A percentile compares a stretch with the other conserved stretches of the same genome.
phyloP scores from a whole-genome alignment of 2,888 invertebrate genomes.

The Melanostoma mellinum region DNA sequence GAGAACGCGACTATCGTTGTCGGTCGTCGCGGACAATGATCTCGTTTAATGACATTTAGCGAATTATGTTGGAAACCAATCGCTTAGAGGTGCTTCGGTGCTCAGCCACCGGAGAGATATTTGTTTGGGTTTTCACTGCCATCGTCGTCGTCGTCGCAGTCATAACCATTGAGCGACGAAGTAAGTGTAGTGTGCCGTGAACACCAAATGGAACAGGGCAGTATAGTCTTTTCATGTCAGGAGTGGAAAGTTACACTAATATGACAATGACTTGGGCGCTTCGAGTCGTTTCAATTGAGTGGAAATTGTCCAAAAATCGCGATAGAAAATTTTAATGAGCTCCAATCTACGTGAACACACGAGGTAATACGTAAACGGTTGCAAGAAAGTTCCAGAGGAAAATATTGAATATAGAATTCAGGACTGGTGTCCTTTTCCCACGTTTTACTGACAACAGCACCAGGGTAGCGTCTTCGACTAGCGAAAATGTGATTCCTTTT shows the following conservation, averaged over 20 bases:
- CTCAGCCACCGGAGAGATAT: conserved; percentile 64
- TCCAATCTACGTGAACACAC: no score
- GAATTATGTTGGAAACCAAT: conserved; percentile 70
- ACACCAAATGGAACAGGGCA: conserved; percentile 62
- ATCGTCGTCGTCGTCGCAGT: conserved; percentile 17
- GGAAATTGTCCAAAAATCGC: background rate
- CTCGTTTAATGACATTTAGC: conserved; percentile 72
- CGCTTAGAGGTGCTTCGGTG: conserved; percentile 63
- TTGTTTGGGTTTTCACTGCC: conserved; percentile 65
- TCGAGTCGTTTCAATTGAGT: conserved; percentile 45
- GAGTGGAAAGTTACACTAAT: conserved; percentile 58
- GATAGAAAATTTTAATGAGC: no score
- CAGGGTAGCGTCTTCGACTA: no score
- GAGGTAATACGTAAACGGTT: no score
- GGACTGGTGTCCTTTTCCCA: no score
- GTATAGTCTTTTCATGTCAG: conserved; percentile 21
- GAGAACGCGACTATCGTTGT: background rate
- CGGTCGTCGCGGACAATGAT: conserved; percentile 70
- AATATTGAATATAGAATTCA: no score
- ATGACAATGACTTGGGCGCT: background rate
- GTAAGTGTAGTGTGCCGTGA: conserved; percentile 33
- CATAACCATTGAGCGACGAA: conserved; percentile 13
- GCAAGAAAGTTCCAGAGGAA: no score
- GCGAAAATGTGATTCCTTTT: no score
- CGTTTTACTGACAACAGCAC: no score